Percentiles rank a stretch among this genome's conserved stretches.
Evolutionary conservation across 1,140 invertebrate genomes (phyloP).

Genomic region (Achroia grisella): DNA sequence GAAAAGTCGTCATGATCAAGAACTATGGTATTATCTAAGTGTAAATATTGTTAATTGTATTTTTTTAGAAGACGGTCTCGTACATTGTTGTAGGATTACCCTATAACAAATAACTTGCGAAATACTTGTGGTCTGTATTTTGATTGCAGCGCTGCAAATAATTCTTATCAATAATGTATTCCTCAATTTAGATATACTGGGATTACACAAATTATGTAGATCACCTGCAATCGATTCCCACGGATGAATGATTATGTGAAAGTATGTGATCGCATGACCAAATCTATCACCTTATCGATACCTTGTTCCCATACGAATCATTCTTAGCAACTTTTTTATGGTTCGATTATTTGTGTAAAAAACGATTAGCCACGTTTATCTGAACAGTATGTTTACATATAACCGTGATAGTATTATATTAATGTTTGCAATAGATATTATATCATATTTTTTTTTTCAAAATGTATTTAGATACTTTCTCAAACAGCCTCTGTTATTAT

Average conservation of each 20-base stretch:
- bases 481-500: background rate
- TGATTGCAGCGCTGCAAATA: background rate
- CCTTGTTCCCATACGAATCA: slow-evolving; percentile 43
- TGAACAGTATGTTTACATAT: slow-evolving; percentile 4
- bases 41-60: too few relatives aligned
- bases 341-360: slow-evolving; percentile 33
- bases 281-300: slow-evolving; percentile 45
- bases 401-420: slow-evolving; percentile 1
- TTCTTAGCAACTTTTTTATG: slow-evolving; percentile 27
- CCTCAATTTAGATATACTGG: slow-evolving; percentile 20
- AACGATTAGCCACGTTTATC: slow-evolving; percentile 12
- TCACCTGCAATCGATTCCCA: slow-evolving; percentile 46
- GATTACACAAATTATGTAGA: slow-evolving; percentile 31
- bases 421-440: background rate
- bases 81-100: too few relatives aligned
- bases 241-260: slow-evolving; percentile 43
- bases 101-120: too few relatives aligned
- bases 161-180: slow-evolving; percentile 27
- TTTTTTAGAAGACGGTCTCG: too few relatives aligned
- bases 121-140: too few relatives aligned
- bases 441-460: background rate
- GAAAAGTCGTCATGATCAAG: too few relatives aligned
- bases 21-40: too few relatives aligned
- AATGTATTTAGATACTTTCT: background rate
- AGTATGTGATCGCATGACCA: slow-evolving; percentile 44